phyloP scores from a whole-genome alignment of 2,113 vertebrate species.

The Nothocercus julius region DNA sequence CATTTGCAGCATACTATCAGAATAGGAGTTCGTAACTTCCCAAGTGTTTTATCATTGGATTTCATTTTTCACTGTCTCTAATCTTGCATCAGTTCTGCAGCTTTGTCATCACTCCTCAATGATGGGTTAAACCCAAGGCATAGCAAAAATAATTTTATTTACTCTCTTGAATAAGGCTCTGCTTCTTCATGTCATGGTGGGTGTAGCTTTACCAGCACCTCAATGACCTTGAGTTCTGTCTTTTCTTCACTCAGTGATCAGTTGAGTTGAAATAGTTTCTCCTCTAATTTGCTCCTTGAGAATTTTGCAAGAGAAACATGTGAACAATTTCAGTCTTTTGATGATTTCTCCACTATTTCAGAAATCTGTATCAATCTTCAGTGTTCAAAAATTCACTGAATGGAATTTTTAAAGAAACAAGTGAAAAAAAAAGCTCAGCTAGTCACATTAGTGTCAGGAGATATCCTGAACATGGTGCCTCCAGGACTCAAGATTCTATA shows the following conservation, averaged over 20 bases:
- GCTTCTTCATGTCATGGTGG: neutral
- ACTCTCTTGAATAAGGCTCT: neutral
- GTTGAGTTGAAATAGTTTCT: neutral
- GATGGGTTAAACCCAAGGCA: neutral
- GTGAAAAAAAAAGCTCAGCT: no score
- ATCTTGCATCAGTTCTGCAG: neutral
- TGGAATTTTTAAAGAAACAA: neutral
- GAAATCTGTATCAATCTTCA: neutral
- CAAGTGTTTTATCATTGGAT: neutral
- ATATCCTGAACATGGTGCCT: neutral
- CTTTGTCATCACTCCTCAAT: neutral
- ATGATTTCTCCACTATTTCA: neutral
- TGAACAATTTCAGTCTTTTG: neutral
- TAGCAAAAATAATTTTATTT: neutral
- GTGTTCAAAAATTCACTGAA: neutral
- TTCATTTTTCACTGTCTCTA: neutral
- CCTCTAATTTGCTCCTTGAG: neutral
- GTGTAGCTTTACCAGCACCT: fast-evolving
- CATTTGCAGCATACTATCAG: neutral
- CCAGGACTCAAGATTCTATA: neutral
- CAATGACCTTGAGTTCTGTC: neutral
- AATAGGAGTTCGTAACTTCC: neutral
- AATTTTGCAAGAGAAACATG: neutral
- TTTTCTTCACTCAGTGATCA: neutral
- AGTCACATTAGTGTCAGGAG: neutral